These are phyloP conservation scores for Puffinus mauretanicus DNA, from an alignment of 2,113 vertebrate species.

Conservation along the genomic window DNA sequence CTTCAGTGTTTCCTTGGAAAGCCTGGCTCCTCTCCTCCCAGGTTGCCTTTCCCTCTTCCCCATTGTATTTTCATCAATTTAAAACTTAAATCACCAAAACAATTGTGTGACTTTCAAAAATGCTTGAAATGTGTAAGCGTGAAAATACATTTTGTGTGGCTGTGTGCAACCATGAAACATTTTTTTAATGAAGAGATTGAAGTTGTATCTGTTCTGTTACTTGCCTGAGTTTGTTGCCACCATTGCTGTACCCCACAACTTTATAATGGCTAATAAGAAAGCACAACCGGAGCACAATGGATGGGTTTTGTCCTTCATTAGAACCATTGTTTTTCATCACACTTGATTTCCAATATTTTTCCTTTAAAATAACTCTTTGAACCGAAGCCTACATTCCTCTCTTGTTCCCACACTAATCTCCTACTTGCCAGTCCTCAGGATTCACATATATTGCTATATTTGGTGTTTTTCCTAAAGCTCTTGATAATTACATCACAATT, in stretches of 20 bases:
- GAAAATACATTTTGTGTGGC: slow-evolving; percentile 45
- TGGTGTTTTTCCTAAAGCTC: slow-evolving; percentile 43
- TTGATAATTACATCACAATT: slow-evolving; percentile 30
- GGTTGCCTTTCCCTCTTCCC: neutral
- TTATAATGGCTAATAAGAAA: neutral
- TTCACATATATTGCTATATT: slow-evolving; percentile 45
- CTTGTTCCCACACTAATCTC: slow-evolving; percentile 14
- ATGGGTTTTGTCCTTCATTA: neutral
- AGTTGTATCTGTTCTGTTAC: neutral
- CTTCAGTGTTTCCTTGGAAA: neutral
- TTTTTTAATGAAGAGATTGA: slow-evolving; percentile 43
- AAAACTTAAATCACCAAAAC: slow-evolving; percentile 45
- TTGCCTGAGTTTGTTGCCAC: neutral
- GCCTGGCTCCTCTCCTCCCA: neutral
- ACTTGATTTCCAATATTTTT: slow-evolving; percentile 18
- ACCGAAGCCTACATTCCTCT: slow-evolving; percentile 12
- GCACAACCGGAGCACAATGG: neutral
- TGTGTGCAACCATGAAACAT: neutral
- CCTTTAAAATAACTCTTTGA: slow-evolving; percentile 44
- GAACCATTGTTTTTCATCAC: slow-evolving; percentile 13
- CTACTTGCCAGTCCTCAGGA: slow-evolving; percentile 3
- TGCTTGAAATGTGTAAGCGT: neutral
- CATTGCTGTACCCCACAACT: neutral
- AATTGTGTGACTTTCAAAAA: slow-evolving; percentile 45
- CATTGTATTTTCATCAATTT: slow-evolving; percentile 24